Evolutionary conservation across 2,113 vertebrate genomes (phyloP).

Genomic region (Labeo catla): DNA sequence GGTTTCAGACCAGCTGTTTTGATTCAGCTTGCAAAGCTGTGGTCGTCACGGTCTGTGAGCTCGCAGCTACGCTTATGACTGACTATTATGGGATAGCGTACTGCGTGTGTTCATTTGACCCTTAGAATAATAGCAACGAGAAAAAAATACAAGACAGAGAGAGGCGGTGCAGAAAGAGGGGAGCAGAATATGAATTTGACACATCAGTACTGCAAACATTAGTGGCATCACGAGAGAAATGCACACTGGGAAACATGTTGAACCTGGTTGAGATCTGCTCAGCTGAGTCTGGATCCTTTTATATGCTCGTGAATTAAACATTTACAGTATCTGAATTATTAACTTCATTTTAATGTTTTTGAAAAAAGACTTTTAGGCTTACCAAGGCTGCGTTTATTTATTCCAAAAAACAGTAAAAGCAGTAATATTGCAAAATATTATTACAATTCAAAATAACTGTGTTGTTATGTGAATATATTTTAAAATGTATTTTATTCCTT

Average conservation of each 20-base stretch:
- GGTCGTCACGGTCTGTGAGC: background rate
- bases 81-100: slow-evolving; percentile 6
- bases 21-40: background rate
- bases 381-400: background rate
- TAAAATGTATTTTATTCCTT: background rate
- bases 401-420: background rate
- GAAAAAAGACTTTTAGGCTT: background rate
- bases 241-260: background rate
- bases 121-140: background rate
- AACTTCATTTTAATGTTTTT: no score
- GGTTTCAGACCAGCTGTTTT: background rate
- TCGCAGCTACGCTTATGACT: background rate
- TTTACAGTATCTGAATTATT: no score
- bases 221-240: background rate
- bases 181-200: background rate
- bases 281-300: no score
- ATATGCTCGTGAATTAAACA: no score
- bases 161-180: background rate
- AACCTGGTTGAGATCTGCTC: background rate
- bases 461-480: background rate
- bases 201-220: no score
- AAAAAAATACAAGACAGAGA: background rate
- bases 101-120: slow-evolving; percentile 17
- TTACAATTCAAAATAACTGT: no score
- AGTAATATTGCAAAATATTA: background rate